Percentiles rank a stretch among this genome's conserved stretches.
phyloP scores from a whole-genome alignment of 2,888 invertebrate genomes.

The Megamerina dolium region DNA sequence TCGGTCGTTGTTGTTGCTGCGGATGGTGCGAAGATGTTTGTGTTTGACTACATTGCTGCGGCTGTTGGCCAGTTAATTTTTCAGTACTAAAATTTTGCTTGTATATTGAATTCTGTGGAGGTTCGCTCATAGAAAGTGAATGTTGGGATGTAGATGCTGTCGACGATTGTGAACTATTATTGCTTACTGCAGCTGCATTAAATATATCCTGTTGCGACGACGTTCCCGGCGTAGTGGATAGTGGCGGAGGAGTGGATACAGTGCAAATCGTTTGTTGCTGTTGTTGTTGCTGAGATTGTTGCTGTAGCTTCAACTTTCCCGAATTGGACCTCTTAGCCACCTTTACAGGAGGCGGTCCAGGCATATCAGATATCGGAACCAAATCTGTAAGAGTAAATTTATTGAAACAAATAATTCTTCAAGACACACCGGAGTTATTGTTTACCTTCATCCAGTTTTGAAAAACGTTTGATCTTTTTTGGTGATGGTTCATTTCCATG shows the following conservation, averaged over 20 bases:
- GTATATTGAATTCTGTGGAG: constrained; percentile 47
- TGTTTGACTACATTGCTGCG: constrained; percentile 24
- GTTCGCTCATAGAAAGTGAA: constrained; percentile 44
- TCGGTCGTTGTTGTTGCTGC: constrained; percentile 21
- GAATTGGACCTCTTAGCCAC: constrained; percentile 42
- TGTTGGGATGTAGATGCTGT: constrained; percentile 45
- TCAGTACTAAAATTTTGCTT: constrained; percentile 46
- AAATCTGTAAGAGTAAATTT: constrained; percentile 26
- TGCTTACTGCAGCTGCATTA: constrained; percentile 45
- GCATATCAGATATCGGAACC: constrained; percentile 42
- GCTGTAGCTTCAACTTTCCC: constrained; percentile 41
- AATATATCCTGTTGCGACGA: constrained; percentile 44
- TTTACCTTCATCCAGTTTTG: constrained; percentile 46
- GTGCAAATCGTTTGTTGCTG: constrained; percentile 33
- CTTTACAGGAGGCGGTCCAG: constrained; percentile 47
- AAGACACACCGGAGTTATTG: too few species aligned
- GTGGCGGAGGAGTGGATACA: constrained; percentile 43
- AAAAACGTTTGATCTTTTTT: constrained; percentile 44
- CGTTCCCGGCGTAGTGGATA: constrained; percentile 43
- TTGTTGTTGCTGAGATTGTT: constrained; percentile 14
- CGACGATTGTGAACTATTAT: constrained; percentile 45
- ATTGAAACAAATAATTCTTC: too few species aligned
- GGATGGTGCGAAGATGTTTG: constrained; percentile 25
- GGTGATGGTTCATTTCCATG: constrained; percentile 46
- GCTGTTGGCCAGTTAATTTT: constrained; percentile 37